Conservation (phyloP, 2,888 invertebrate genomes). For the Resseliella maxima region DNA sequence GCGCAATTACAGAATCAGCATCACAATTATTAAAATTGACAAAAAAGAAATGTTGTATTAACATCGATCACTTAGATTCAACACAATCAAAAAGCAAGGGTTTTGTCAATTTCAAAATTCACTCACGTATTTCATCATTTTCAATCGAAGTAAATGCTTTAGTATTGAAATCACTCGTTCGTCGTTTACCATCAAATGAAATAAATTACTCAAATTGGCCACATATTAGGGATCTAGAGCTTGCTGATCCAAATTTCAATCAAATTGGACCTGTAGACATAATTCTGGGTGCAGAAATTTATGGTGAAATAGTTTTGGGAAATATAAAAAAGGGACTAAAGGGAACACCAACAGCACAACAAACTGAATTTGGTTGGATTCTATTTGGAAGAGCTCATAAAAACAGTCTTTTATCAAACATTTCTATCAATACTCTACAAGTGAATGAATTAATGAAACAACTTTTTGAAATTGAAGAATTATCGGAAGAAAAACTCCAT, state of each 20-base stretch:
- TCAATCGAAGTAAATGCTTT: no score
- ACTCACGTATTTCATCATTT: no score
- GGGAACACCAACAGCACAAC: not conserved
- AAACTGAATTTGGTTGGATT: not conserved
- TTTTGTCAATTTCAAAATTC: no score
- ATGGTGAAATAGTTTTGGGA: not conserved
- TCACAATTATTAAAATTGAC: no score
- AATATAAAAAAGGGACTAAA: not conserved
- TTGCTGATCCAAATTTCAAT: not conserved
- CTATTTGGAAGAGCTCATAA: not conserved
- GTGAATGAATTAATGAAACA: not conserved
- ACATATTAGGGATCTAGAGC: not conserved
- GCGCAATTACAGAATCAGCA: no score
- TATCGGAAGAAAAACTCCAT: not conserved
- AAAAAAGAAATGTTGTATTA: no score
- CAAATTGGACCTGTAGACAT: not conserved
- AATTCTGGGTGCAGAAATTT: not conserved
- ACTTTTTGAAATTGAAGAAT: not conserved
- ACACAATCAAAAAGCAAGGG: no score
- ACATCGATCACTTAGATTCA: no score
- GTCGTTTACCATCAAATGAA: no score
- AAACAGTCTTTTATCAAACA: not conserved
- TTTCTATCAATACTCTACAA: not conserved
- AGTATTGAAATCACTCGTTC: no score
- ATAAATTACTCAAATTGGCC: not conserved